Percentiles rank a stretch among this genome's conserved stretches.
Evolutionary conservation across 2,113 vertebrate species (phyloP).

Genomic region (Gavia stellata): DNA sequence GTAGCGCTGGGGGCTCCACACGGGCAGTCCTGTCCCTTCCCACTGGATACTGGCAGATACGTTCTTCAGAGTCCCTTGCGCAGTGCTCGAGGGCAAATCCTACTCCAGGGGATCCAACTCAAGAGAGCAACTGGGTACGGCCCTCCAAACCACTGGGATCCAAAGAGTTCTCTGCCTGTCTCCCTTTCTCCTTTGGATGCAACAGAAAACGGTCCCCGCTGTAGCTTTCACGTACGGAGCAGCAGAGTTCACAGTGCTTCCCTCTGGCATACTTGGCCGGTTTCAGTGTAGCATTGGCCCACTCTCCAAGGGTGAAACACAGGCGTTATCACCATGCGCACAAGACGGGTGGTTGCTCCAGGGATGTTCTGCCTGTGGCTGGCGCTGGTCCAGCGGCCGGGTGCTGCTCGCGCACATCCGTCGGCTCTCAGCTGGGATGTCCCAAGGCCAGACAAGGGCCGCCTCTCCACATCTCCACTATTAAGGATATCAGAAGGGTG

Average conservation of each 20-base stretch:
- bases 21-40: accelerated
- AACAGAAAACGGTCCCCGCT: accelerated
- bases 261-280: neutral
- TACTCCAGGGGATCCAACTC: neutral
- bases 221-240: accelerated
- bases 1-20: accelerated
- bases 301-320: neutral
- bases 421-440: neutral
- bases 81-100: neutral
- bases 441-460: neutral
- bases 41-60: accelerated
- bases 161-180: too few species aligned
- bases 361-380: neutral
- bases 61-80: neutral
- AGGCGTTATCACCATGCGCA: neutral
- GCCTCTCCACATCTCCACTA: neutral
- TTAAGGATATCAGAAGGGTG: neutral
- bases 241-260: neutral
- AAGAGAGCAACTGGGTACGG: neutral
- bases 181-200: neutral
- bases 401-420: constrained; percentile 10
- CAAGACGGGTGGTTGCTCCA: neutral
- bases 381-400: neutral
- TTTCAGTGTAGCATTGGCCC: accelerated
- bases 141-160: neutral